Base-by-base conservation (phyloP, 2,888 invertebrate species). In the Griposia aprilina region DNA sequence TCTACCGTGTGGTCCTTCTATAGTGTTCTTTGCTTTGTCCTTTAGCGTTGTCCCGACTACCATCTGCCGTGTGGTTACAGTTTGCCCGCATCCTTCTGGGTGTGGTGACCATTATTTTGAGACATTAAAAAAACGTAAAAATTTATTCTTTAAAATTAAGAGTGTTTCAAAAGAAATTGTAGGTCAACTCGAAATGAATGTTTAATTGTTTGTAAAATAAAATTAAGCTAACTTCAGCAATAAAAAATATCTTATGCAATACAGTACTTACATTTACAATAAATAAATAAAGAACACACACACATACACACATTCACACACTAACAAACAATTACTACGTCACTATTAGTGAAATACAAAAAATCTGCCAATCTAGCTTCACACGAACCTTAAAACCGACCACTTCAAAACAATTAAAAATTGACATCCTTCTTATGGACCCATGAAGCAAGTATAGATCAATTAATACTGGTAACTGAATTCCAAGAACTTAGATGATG, bases 21-120 rank as follows among this genome's bases (percentile, higher is more conserved):
- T 6, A 60, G 23, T 48, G 65, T 10, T 17, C 13, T 76, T 17
- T 8, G 13, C 41, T 0, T 30, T 70, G 48, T 62, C 36, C 5
- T 66, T 30, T 67, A 77, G 74, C 48, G 57, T 30, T 72, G 77
- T 83, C 70, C 57, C 68, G 78, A 80, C 70, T 76, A 66, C 89
- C 90, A 91, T 88, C 91, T 91, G 91, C 81, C 74, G 72, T 89
- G 87, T 84, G 88, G 88, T 85, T 78, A 80, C 85, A 86, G 87
- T 87, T 88, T 80, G 76, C 91, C 91, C 91, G 91, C 90, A 91
- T 91, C 88, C 86, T 87, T 73, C 66, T 67, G 55, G 70, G 72
- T 74, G 81, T 70, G 68, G 80, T 77, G 67, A 74, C 83, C 78
- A 88, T 80, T 78, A 79, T 68, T 68, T 84, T 69, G 23, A 45